Conservation (phyloP, 2,797 vertebrate genomes). For the Acanthiza pusilla region DNA sequence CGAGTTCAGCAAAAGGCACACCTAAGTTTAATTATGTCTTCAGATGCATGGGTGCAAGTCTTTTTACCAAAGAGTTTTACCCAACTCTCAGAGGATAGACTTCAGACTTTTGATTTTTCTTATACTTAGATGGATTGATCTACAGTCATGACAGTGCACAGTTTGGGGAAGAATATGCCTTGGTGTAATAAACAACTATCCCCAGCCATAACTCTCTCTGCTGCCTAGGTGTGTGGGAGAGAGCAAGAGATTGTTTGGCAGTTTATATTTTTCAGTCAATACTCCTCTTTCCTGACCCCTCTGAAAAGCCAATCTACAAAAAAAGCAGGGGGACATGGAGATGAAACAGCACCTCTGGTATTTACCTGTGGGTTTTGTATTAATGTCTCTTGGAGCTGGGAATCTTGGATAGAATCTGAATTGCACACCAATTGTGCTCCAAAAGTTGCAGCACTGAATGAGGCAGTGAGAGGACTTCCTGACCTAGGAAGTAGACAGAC, state of each 20-base stretch:
- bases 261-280: not conserved
- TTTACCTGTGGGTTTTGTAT: not conserved
- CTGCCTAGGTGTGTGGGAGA: not conserved
- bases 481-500: not conserved
- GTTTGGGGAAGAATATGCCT: not conserved
- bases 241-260: not conserved
- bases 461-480: not conserved
- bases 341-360: not conserved
- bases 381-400: not conserved
- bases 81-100: not conserved
- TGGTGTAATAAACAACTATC: not conserved
- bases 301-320: not conserved
- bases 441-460: not conserved
- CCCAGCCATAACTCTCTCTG: not conserved
- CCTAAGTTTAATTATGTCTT: slow-evolving; percentile 55
- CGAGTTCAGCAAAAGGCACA: slow-evolving; percentile 63
- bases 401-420: not conserved
- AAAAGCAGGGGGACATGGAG: not conserved
- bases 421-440: not conserved
- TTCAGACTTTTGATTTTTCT: not conserved
- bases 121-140: not conserved
- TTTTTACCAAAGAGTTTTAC: not conserved
- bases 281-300: not conserved
- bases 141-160: not conserved
- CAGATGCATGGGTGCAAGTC: not conserved